Evolutionary conservation across 1,140 invertebrate species (phyloP).

Genomic region (Tetragnatha versicolor): DNA sequence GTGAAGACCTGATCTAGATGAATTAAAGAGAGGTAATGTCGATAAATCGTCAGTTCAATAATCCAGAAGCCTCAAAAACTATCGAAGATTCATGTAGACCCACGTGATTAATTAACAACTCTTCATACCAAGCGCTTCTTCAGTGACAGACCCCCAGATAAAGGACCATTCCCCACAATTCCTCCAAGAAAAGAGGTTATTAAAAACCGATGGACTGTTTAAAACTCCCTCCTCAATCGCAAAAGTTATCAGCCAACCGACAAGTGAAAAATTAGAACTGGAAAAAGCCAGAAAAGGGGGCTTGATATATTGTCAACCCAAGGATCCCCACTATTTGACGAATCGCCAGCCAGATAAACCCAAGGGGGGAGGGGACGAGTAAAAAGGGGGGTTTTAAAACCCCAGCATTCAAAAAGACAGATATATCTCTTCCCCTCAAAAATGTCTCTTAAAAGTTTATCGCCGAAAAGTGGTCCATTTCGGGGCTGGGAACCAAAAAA

Average conservation of each 20-base stretch:
- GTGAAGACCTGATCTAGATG: too few species aligned
- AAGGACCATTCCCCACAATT: background rate
- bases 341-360: slow-evolving; percentile 44
- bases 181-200: slow-evolving; percentile 19
- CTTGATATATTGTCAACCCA: slow-evolving; percentile 50
- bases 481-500: background rate
- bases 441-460: slow-evolving; percentile 35
- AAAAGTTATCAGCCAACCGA: slow-evolving; percentile 17
- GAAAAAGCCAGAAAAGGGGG: slow-evolving; percentile 30
- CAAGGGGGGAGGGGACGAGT: slow-evolving; percentile 21
- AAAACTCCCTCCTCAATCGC: slow-evolving; percentile 26
- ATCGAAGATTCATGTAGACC: too few species aligned
- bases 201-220: slow-evolving; percentile 49
- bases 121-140: too few species aligned
- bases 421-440: slow-evolving; percentile 40
- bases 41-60: too few species aligned
- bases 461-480: slow-evolving; percentile 30
- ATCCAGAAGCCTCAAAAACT: too few species aligned
- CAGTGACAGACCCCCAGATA: too few species aligned
- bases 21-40: too few species aligned
- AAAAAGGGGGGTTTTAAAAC: slow-evolving; percentile 51
- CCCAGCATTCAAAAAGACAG: slow-evolving; percentile 36
- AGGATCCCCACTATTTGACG: slow-evolving; percentile 42
- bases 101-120: too few species aligned
- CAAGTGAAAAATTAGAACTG: slow-evolving; percentile 52